Conservation (phyloP, 2,888 invertebrate species). For the Bellardia pandia region DNA sequence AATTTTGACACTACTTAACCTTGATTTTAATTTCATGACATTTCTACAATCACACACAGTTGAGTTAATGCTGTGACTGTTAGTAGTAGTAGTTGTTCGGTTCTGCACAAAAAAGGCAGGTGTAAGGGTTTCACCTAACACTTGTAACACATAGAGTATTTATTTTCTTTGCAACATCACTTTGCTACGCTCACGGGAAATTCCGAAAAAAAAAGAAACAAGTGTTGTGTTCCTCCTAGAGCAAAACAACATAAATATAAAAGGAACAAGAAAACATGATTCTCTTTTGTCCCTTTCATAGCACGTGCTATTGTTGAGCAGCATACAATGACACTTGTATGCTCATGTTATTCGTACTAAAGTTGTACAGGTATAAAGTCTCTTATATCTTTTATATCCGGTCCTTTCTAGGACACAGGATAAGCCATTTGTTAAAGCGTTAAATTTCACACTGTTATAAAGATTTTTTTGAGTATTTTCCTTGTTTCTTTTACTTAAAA, state of each 20-base stretch:
- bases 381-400: neutral
- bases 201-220: conserved; percentile 44
- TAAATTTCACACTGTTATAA: conserved; percentile 52
- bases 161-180: conserved; percentile 38
- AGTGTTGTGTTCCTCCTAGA: conserved; percentile 24
- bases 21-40: conserved; percentile 46
- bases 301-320: conserved; percentile 62
- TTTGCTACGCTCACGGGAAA: conserved; percentile 25
- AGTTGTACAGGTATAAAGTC: conserved; percentile 28
- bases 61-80: neutral
- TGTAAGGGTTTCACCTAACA: conserved; percentile 57
- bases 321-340: conserved; percentile 4
- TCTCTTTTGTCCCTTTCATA: conserved; percentile 14
- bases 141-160: conserved; percentile 8
- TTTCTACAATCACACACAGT: neutral
- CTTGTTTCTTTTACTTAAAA: neutral
- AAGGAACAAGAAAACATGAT: neutral
- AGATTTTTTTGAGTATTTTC: neutral
- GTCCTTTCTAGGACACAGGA: conserved; percentile 2
- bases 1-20: conserved; percentile 46
- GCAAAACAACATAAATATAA: neutral
- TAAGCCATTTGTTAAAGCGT: conserved; percentile 55
- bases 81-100: neutral
- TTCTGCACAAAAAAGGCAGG: conserved; percentile 36
- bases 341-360: neutral